Evolutionary conservation across 53 echinoderm and acorn worm species (phyloP).

Genomic region (Apostichopus leukothele): DNA sequence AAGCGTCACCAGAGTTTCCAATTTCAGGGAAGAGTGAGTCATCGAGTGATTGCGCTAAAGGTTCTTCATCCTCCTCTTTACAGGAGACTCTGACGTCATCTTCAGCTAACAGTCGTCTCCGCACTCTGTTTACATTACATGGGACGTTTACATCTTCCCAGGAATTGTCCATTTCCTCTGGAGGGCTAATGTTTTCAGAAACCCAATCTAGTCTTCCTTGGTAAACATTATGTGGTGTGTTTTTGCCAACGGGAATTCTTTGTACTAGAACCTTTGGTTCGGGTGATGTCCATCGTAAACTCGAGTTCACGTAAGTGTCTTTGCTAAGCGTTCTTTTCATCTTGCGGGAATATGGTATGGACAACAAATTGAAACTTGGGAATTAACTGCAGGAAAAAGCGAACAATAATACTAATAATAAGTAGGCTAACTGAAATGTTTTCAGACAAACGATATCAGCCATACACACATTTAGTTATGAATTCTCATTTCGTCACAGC

Average conservation of each 20-base stretch:
- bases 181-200: neutral
- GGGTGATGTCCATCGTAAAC: conserved; percentile 17
- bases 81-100: neutral
- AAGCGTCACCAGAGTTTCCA: neutral
- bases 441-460: too few species aligned
- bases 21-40: conserved; percentile 42
- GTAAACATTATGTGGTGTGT: neutral
- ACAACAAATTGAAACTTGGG: too few species aligned
- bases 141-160: neutral
- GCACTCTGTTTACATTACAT: neutral
- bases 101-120: conserved; percentile 5
- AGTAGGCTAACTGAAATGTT: too few species aligned
- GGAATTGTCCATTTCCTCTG: neutral
- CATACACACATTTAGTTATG: too few species aligned
- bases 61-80: neutral
- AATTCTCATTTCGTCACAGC: too few species aligned
- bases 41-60: conserved; percentile 29
- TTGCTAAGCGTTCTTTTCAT: neutral
- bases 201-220: conserved; percentile 9
- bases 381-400: too few species aligned
- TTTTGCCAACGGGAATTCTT: neutral
- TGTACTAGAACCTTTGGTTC: conserved; percentile 38
- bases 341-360: neutral
- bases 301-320: neutral
- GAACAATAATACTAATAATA: too few species aligned